Percentiles rank a stretch among this genome's conserved stretches.
Conservation (phyloP, 2,113 vertebrate species). For the Muscicapa adusta region DNA sequence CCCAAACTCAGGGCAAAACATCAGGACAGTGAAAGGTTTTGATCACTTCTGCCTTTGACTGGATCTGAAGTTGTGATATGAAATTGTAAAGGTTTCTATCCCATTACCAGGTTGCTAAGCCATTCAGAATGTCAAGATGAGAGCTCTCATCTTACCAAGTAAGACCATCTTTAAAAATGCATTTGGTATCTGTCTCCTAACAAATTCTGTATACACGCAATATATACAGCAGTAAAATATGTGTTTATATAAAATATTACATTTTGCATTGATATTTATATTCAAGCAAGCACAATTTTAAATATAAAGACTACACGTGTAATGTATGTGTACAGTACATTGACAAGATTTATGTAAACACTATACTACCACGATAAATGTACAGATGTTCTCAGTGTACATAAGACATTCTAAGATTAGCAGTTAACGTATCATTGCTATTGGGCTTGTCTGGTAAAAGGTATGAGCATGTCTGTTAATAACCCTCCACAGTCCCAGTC, state of each 20-base stretch:
- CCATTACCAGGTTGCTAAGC: neutral
- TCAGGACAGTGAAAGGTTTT: neutral
- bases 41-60: neutral
- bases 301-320: conserved; percentile 45
- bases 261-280: conserved; percentile 64
- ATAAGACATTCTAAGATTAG: conserved; percentile 38
- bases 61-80: neutral
- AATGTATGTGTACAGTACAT: conserved; percentile 42
- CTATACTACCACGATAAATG: conserved; percentile 25
- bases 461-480: neutral
- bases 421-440: neutral
- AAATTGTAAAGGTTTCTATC: neutral
- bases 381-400: conserved; percentile 40
- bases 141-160: neutral
- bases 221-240: conserved; percentile 56
- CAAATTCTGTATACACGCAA: conserved; percentile 30
- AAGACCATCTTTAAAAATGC: conserved; percentile 17
- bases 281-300: conserved; percentile 42
- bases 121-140: neutral
- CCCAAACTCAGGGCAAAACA: too few species aligned
- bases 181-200: conserved; percentile 50
- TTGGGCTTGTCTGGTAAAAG: neutral
- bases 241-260: conserved; percentile 64
- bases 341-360: conserved; percentile 58
- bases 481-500: neutral